Evolutionary conservation across 2,888 invertebrate species (phyloP).

Genomic region (Sesia apiformis): DNA sequence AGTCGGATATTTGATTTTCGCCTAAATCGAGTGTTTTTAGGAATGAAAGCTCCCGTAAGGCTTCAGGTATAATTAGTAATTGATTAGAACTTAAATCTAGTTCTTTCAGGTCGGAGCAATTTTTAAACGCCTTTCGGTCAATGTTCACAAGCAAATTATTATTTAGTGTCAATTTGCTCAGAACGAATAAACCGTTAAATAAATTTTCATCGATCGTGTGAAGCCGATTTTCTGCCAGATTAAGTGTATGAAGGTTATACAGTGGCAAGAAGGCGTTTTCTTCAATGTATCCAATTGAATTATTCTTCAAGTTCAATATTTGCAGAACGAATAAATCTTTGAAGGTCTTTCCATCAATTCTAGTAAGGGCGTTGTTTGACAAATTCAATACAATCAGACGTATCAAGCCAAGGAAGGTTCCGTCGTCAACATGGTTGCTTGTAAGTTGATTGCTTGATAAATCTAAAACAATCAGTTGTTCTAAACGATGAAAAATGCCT

Average conservation of each 20-base stretch:
- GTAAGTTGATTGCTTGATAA: constrained; percentile 89
- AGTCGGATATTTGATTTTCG: constrained; percentile 90
- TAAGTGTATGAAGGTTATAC: constrained; percentile 91
- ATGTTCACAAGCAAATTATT: constrained; percentile 88
- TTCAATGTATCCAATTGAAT: constrained; percentile 91
- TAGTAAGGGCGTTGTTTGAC: constrained; percentile 88
- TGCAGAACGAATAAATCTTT: constrained; percentile 90
- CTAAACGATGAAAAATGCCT: constrained; percentile 87
- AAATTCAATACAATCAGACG: constrained; percentile 89
- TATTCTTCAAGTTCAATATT: constrained; percentile 89
- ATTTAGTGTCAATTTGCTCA: constrained; percentile 88
- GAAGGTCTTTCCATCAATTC: constrained; percentile 88
- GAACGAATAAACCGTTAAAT: constrained; percentile 88
- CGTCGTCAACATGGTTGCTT: constrained; percentile 88
- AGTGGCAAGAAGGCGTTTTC: constrained; percentile 90
- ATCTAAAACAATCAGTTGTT: constrained; percentile 88
- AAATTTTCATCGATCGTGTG: constrained; percentile 86
- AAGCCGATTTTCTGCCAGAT: constrained; percentile 89
- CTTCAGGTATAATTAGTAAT: constrained; percentile 86
- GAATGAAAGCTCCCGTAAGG: constrained; percentile 85
- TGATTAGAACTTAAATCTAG: constrained; percentile 92
- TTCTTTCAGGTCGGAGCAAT: constrained; percentile 91
- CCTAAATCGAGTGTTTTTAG: constrained; percentile 92
- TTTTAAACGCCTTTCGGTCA: constrained; percentile 87
- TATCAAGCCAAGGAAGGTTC: constrained; percentile 89